Base-by-base conservation (phyloP, 2,113 vertebrate species). In the Antechinus flavipes region DNA sequence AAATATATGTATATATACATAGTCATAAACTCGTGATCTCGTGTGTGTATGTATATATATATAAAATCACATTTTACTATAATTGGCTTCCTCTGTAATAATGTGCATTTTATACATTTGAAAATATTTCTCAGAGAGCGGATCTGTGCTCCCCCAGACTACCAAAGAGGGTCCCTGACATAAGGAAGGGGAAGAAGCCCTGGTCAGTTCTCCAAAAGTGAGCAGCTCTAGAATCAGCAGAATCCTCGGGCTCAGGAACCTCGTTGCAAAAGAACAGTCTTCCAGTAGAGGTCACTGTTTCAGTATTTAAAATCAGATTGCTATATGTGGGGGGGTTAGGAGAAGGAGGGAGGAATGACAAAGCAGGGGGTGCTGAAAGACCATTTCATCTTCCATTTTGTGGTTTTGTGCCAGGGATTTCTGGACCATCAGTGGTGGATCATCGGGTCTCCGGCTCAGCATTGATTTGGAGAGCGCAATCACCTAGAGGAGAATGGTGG, bases 201-300 rank as follows among this genome's bases (percentile, higher is more conserved):
- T 42, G 68, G n/a, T 19, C 68, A 84, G n/a, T 84, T 42, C n/a
- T 84, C 14, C 68, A 84, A 84, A 84, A 6, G n/a, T 6, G 7
- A 22, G n/a, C 4, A 8, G 68, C n/a, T 54, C 90, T n/a, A 10
- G 11, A 26, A 24, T 0, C 14, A 52, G 2, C 91, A 7, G 22
- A 8, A 3, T 1, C 54, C 26, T 2, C 8, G 92, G 92, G 49
- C 91, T 93, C 9, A 42, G 50, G 35, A 84, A 6, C n/a, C n/a
- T 76, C 14, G 14, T 30, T 61, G 58, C 58, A 61, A n/a, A 89
- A 94, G 7, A 16, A 2, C 2, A 68, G 56, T 47, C 42, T 2
- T 1, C 92, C 90, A 94, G 97, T 92, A 96, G 84, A 90, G 90
- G 56, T 16, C 58, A 0, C 93, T 93, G 94, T 94, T 91, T 95